These are phyloP conservation scores for Hafferia zeledoni DNA, from an alignment of 2,797 vertebrate species.

Conservation along the genomic window DNA sequence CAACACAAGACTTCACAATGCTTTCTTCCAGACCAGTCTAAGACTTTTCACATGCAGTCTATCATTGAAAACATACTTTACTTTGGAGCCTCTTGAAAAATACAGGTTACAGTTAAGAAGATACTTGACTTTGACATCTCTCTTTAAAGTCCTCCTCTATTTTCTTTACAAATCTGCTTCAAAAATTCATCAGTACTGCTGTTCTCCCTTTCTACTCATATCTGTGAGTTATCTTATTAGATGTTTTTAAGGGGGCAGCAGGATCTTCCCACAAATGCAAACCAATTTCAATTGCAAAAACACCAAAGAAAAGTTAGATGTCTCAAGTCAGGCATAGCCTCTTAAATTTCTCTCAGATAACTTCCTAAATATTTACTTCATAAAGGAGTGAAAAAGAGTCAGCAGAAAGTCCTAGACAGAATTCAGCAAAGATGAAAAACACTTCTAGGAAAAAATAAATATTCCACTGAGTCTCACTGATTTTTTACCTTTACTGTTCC, in stretches of 20 bases:
- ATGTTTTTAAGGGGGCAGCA: neutral
- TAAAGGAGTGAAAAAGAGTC: neutral
- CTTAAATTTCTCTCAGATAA: neutral
- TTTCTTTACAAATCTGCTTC: neutral
- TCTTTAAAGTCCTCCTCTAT: neutral
- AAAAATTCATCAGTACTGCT: neutral
- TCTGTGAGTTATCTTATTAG: neutral
- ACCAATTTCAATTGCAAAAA: neutral
- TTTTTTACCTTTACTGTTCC: neutral
- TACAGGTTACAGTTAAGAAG: neutral
- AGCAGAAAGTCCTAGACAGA: neutral
- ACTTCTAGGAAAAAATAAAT: neutral
- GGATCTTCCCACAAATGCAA: neutral
- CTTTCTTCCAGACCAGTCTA: neutral
- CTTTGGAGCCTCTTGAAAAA: neutral
- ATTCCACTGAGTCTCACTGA: rapidly evolving
- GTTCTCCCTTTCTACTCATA: neutral
- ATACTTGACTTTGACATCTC: neutral
- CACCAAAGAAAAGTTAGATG: neutral
- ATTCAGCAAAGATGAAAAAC: neutral
- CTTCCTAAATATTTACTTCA: neutral
- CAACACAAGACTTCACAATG: neutral
- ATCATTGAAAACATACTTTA: neutral
- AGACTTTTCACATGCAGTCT: neutral
- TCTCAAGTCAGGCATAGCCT: neutral